Evolutionary conservation across 2,888 invertebrate genomes (phyloP).

Genomic region (Pollenia griseotomentosa): DNA sequence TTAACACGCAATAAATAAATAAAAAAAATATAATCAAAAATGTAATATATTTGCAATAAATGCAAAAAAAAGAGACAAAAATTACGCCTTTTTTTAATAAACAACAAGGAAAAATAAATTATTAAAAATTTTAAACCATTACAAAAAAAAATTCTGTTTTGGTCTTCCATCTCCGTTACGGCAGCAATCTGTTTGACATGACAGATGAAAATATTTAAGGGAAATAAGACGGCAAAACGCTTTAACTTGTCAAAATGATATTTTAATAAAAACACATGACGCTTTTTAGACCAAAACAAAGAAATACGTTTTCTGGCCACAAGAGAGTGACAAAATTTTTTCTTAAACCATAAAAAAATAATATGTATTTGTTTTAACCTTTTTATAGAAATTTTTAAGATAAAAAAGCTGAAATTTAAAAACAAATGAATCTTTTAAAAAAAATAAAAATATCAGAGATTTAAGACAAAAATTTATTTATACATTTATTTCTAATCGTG

Average conservation of each 20-base stretch:
- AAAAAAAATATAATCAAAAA: not conserved
- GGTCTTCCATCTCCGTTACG: slow-evolving; percentile 30
- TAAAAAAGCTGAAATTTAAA: slow-evolving; percentile 1
- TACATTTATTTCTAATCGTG: slow-evolving; percentile 47
- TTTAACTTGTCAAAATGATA: slow-evolving; percentile 36
- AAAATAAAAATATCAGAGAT: not conserved
- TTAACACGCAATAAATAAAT: slow-evolving; percentile 66
- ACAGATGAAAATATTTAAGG: not conserved
- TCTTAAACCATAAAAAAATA: not conserved
- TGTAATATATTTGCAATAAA: slow-evolving; percentile 29
- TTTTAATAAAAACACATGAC: slow-evolving; percentile 49
- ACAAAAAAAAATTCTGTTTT: not conserved
- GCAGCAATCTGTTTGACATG: slow-evolving; percentile 27
- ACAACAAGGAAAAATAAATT: slow-evolving; percentile 53
- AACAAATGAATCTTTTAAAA: not conserved
- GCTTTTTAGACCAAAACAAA: not conserved
- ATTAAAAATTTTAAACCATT: slow-evolving; percentile 33
- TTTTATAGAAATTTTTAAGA: slow-evolving; percentile 37
- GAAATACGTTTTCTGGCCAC: slow-evolving; percentile 1
- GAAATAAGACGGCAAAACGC: not conserved
- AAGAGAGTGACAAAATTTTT: not conserved
- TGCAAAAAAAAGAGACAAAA: slow-evolving; percentile 35
- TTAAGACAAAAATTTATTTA: slow-evolving; percentile 26
- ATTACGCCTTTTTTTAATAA: slow-evolving; percentile 33
- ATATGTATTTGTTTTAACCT: not conserved